Evolutionary conservation across 2,113 vertebrate genomes (phyloP).

Genomic region (Serilophus lunatus): DNA sequence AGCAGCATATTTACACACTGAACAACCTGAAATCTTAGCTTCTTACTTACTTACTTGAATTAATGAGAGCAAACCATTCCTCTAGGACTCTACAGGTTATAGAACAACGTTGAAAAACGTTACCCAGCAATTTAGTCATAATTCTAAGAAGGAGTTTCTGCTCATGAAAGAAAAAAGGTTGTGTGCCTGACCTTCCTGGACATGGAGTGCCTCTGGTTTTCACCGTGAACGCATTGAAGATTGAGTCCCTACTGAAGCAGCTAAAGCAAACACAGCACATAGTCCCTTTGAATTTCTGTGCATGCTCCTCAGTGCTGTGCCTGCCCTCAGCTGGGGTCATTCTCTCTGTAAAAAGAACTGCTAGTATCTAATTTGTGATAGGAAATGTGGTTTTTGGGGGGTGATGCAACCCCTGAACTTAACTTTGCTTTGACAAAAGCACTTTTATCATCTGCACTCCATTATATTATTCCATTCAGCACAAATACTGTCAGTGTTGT

Average conservation of each 20-base stretch:
- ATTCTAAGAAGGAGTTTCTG: neutral
- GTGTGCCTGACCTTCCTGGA: neutral
- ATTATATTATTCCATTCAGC: neutral
- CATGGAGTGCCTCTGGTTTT: neutral
- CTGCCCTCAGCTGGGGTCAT: neutral
- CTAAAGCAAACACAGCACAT: neutral
- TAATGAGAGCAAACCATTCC: neutral
- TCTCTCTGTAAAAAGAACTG: neutral
- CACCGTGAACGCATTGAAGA: neutral
- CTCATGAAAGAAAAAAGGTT: neutral
- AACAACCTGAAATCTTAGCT: neutral
- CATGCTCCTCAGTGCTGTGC: rapidly evolving
- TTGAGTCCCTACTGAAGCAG: neutral
- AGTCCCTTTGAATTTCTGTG: neutral
- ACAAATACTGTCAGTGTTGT: rapidly evolving
- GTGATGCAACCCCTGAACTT: neutral
- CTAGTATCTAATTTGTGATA: neutral
- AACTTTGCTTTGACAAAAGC: neutral
- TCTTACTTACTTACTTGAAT: neutral
- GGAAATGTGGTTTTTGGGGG: neutral
- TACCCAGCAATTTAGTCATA: neutral
- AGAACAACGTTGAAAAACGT: neutral
- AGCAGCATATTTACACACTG: neutral
- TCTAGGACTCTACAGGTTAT: neutral
- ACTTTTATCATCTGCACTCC: neutral